Evolutionary conservation across 1,140 invertebrate genomes (phyloP).

Genomic region (Heliothis virescens): DNA sequence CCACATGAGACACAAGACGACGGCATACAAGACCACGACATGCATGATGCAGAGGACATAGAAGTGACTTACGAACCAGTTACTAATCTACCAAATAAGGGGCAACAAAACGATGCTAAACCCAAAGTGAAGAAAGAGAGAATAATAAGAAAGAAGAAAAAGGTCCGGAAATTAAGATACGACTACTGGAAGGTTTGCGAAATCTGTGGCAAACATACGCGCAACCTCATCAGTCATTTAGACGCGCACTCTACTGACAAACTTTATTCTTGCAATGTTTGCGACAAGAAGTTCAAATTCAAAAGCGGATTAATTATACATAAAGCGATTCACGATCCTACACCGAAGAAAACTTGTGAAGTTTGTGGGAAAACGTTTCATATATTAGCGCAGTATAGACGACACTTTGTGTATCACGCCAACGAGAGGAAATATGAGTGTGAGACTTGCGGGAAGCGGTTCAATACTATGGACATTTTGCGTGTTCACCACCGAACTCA

Average conservation of each 20-base stretch:
- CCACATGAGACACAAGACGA: slow-evolving; percentile 51
- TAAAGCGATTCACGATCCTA: slow-evolving; percentile 79
- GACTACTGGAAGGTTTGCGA: slow-evolving; percentile 84
- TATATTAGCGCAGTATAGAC: slow-evolving; percentile 76
- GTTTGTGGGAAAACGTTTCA: slow-evolving; percentile 84
- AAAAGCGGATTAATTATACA: slow-evolving; percentile 84
- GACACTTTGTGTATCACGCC: slow-evolving; percentile 82
- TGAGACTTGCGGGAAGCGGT: slow-evolving; percentile 86
- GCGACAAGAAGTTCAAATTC: slow-evolving; percentile 86
- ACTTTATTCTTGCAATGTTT: slow-evolving; percentile 86
- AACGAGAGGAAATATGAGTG: slow-evolving; percentile 84
- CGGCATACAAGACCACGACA: slow-evolving; percentile 16
- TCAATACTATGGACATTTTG: slow-evolving; percentile 86
- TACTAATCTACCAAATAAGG: neutral
- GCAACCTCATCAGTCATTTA: slow-evolving; percentile 84
- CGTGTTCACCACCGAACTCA: slow-evolving; percentile 92
- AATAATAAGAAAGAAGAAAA: slow-evolving; percentile 61
- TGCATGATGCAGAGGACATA: slow-evolving; percentile 56
- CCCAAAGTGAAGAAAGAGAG: slow-evolving; percentile 62
- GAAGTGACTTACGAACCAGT: slow-evolving; percentile 50
- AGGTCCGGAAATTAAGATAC: slow-evolving; percentile 68
- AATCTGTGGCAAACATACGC: slow-evolving; percentile 81
- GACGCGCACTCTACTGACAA: slow-evolving; percentile 86
- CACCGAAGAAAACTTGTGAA: slow-evolving; percentile 82
- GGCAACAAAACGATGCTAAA: slow-evolving; percentile 46